Conservation (phyloP, 2,797 vertebrate species). For the Liparis tanakae region DNA sequence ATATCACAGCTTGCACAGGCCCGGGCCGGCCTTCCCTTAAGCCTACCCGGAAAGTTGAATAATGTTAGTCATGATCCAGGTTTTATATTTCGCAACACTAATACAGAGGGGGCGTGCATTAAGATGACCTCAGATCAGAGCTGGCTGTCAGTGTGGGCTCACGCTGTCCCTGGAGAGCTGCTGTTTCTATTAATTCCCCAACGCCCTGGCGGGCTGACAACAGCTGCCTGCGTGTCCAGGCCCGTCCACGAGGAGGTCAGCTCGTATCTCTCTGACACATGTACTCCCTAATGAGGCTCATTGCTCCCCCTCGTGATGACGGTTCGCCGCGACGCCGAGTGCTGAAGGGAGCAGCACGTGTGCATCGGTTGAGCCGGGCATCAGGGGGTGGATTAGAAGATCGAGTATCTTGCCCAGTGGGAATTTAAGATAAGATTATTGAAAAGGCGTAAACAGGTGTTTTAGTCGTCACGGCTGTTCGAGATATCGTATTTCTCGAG, state of each 20-base stretch:
- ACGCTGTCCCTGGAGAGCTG: slow-evolving; percentile 75
- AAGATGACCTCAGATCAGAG: slow-evolving; percentile 75
- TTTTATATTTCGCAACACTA: slow-evolving; percentile 70
- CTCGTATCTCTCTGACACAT: slow-evolving; percentile 67
- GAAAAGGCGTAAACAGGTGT: slow-evolving; percentile 4
- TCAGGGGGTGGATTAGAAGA: slow-evolving; percentile 25
- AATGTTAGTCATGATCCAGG: slow-evolving; percentile 68
- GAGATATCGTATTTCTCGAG: slow-evolving; percentile 7
- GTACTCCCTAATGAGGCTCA: slow-evolving; percentile 52
- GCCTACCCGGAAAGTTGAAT: slow-evolving; percentile 73
- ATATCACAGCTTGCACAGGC: slow-evolving; percentile 67
- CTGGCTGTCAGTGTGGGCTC: slow-evolving; percentile 68
- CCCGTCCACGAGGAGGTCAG: slow-evolving; percentile 67
- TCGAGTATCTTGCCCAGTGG: slow-evolving; percentile 28
- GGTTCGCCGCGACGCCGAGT: slow-evolving; percentile 44
- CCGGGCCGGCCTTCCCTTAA: slow-evolving; percentile 59
- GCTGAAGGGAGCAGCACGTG: slow-evolving; percentile 27
- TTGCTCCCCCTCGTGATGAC: slow-evolving; percentile 30
- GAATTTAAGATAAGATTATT: slow-evolving; percentile 5
- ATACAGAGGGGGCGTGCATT: slow-evolving; percentile 68
- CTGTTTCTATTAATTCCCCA: slow-evolving; percentile 80
- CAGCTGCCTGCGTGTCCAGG: slow-evolving; percentile 76
- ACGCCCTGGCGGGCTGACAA: slow-evolving; percentile 70
- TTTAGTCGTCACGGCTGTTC: slow-evolving; percentile 20
- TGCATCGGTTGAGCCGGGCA: slow-evolving; percentile 34